Base-by-base conservation (phyloP, 2,797 vertebrate genomes). In the Enteromius argenteus region DNA sequence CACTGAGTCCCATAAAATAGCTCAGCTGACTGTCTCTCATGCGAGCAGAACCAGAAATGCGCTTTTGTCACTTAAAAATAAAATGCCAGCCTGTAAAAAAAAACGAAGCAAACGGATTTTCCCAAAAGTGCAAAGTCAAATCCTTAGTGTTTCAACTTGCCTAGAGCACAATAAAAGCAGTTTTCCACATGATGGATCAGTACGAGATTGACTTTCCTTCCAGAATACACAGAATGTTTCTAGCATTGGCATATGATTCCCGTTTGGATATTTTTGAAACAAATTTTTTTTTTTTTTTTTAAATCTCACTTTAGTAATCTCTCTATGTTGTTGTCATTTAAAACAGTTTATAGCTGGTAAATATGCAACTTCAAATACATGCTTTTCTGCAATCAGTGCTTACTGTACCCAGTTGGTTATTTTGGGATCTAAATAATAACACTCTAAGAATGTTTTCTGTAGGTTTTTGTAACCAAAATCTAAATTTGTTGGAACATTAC, bases 21-120 rank as follows among this genome's bases (percentile, higher is more conserved):
- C 56, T 74, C 60, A 84, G 69, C 75, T 72, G 69, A 80, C 46
- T 42, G 35, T 85, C 51, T 84, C 71, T 76, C 80, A 75, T 83
- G 66, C 39, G 17, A 73, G 37, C 14, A 62, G 13, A 80, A 46
- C n/a, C 64, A 77, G 60, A 66, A 37, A 60, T 15, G 32, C 39
- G 39, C 51, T 30, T 75, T 39, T 84, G 62, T 80, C 66, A 75
- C 4, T 27, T 13, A 73, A 71, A 37, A 72, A 73, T 67, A 49
- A 64, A 72, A 23, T 15, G 17, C 37, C 15, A 68, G 66, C 19
- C 64, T 83, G 58, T 82, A 86, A 82, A 81, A 53, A 74, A 27
- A 56, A 53, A 49, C 27, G 46, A 66, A 71, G 32, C 35, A 46
- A 85, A 49, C 30, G 0, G 6, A 27, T 49, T 76, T 85, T 71